Percentiles rank a stretch among this genome's conserved stretches.
Conservation (phyloP, 2,888 invertebrate genomes). For the Hydriomena furcata region DNA sequence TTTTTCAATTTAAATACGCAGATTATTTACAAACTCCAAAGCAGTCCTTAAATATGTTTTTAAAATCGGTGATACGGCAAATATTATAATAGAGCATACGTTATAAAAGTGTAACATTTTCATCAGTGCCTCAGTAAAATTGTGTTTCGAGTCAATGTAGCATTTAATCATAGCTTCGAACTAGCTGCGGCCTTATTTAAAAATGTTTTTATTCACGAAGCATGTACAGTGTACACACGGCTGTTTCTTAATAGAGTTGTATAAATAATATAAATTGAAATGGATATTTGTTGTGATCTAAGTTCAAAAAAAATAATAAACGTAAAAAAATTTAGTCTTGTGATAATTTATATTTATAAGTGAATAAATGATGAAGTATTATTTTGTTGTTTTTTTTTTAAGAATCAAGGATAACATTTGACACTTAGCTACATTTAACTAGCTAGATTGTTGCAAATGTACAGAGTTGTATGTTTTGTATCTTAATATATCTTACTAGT, state of each 20-base stretch:
- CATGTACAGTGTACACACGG: conserved; percentile 63
- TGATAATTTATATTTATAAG: conserved; percentile 82
- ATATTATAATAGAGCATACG: conserved; percentile 43
- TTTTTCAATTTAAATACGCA: conserved; percentile 29
- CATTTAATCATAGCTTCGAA: conserved; percentile 46
- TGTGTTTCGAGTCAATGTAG: conserved; percentile 46
- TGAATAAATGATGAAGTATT: conserved; percentile 82
- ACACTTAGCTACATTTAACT: too few species aligned
- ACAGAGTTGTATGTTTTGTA: too few species aligned
- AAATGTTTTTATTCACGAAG: conserved; percentile 57
- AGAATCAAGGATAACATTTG: not conserved
- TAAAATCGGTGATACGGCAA: conserved; percentile 62
- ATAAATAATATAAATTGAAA: conserved; percentile 64
- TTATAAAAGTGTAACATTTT: conserved; percentile 49
- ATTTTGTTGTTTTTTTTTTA: conserved; percentile 45
- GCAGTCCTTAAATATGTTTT: conserved; percentile 38
- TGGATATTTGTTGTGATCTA: conserved; percentile 79
- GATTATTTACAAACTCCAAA: conserved; percentile 52
- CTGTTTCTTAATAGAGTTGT: conserved; percentile 70
- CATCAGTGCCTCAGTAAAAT: conserved; percentile 60
- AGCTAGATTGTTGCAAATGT: too few species aligned
- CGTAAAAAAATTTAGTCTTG: conserved; percentile 77
- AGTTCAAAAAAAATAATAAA: conserved; percentile 72
- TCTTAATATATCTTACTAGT: too few species aligned
- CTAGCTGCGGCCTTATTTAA: conserved; percentile 73